These are phyloP conservation scores for Apamea sordens DNA, from an alignment of 2,888 invertebrate genomes.

Conservation along the genomic window DNA sequence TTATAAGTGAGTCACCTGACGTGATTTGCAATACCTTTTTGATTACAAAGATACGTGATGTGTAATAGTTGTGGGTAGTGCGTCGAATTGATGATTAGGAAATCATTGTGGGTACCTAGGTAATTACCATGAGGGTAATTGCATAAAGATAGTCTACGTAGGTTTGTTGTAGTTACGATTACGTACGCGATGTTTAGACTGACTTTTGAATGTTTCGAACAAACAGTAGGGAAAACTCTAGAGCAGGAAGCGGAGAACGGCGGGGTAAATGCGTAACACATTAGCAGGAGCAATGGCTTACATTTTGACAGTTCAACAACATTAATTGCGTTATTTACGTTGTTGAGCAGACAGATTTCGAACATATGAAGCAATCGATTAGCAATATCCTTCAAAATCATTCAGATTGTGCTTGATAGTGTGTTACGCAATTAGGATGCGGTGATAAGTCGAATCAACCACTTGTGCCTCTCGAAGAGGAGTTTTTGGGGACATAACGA, in stretches of 20 bases:
- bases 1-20: conserved; percentile 40
- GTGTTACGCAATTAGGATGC: too few species aligned
- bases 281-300: too few species aligned
- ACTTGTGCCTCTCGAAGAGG: background rate
- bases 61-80: conserved; percentile 33
- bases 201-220: background rate
- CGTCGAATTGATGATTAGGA: conserved; percentile 44
- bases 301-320: too few species aligned
- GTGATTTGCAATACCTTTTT: conserved; percentile 26
- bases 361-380: too few species aligned
- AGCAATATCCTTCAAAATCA: too few species aligned
- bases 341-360: too few species aligned
- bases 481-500: background rate
- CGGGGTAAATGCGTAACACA: too few species aligned
- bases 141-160: conserved; percentile 6
- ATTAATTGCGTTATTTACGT: too few species aligned
- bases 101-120: conserved; percentile 42
- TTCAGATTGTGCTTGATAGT: too few species aligned
- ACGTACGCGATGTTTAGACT: background rate
- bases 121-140: conserved; percentile 36
- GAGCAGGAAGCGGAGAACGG: background rate
- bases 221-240: background rate
- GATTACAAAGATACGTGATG: conserved; percentile 33
- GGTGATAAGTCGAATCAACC: background rate
- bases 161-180: conserved; percentile 7